Base-by-base conservation (phyloP, 2,113 vertebrate genomes). In the Podarcis muralis region DNA sequence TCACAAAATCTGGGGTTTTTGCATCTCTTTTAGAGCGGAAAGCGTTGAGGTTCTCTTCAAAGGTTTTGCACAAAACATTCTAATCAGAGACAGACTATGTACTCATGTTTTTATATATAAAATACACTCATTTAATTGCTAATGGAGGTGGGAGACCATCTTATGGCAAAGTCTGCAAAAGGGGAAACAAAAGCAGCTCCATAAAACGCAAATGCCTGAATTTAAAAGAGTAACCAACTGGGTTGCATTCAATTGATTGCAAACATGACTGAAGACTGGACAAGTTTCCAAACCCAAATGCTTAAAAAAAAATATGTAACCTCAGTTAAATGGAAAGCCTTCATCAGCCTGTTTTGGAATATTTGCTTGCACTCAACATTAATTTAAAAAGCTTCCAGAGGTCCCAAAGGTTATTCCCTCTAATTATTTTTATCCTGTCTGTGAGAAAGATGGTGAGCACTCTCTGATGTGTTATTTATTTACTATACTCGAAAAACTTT, bases 241-340 rank as follows among this genome's bases (percentile, higher is more conserved):
- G 48, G 20, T 62, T 80, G 30, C 23, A 80, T 65, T 80, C 40
- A 84, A 32, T 62, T 90, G 81, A 74, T 30, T 72, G 59, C 53
- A 84, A 81, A 80, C 62, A 66, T 84, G 53, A 75, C 12, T 43
- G 85, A 62, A 72, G 48, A 72, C 48, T 18, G 20, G n/a, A 59
- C 22, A 80, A 18, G 16, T 83, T 88, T 84, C 27, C 35, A 83
- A 66, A 53, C 23, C 62, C n/a, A 88, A 81, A 84, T 85, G 57
- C 59, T 74, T 65, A 66, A 48, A 87, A 37, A 30, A 74, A 53
- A 53, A 53, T 43, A 53, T 43, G 48, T 83, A 71, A 77, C 57
- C 66, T 65, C 23, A 74, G n/a, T 35, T 30, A 79, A 74, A 53
- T 4, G 23, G 65, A 72, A 90, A 57, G 43, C 68, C 35, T 62